phyloP scores from a whole-genome alignment of 2,113 vertebrate species.

The Corythoichthys intestinalis region DNA sequence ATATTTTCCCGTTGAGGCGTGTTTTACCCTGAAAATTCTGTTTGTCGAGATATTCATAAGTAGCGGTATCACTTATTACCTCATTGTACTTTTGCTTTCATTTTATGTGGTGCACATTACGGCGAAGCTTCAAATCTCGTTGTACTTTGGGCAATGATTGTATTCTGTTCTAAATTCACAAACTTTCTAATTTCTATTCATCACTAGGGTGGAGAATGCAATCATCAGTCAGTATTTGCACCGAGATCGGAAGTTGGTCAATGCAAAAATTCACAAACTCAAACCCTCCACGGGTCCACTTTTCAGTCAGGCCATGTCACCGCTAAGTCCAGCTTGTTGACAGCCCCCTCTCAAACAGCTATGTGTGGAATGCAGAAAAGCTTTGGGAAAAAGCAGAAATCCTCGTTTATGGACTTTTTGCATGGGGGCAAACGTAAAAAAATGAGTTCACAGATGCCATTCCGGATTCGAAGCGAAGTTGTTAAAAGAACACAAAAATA shows the following conservation, averaged over 20 bases:
- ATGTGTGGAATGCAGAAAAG: too few relatives aligned
- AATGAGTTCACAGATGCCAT: too few relatives aligned
- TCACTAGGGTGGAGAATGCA: conserved; percentile 34
- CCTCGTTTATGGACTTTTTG: too few relatives aligned
- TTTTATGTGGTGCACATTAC: too few relatives aligned
- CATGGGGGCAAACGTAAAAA: too few relatives aligned
- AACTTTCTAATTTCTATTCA: neutral
- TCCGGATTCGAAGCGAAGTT: neutral
- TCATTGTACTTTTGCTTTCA: too few relatives aligned
- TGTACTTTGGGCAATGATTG: neutral
- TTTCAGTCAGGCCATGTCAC: conserved; percentile 59
- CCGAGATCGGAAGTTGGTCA: conserved; percentile 9
- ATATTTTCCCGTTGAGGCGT: too few relatives aligned
- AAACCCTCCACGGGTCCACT: conserved; percentile 53
- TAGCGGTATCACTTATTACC: too few relatives aligned
- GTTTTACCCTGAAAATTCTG: too few relatives aligned
- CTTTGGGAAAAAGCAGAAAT: too few relatives aligned
- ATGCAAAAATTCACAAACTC: conserved; percentile 58
- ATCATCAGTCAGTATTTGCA: conserved; percentile 10
- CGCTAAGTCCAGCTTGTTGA: conserved; percentile 67
- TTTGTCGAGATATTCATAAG: too few relatives aligned
- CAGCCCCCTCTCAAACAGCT: neutral
- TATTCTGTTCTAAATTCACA: neutral
- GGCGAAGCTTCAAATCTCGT: too few relatives aligned
- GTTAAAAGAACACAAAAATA: neutral